Conservation (phyloP, 2,797 vertebrate species). For the Schizothorax lantsangensis region DNA sequence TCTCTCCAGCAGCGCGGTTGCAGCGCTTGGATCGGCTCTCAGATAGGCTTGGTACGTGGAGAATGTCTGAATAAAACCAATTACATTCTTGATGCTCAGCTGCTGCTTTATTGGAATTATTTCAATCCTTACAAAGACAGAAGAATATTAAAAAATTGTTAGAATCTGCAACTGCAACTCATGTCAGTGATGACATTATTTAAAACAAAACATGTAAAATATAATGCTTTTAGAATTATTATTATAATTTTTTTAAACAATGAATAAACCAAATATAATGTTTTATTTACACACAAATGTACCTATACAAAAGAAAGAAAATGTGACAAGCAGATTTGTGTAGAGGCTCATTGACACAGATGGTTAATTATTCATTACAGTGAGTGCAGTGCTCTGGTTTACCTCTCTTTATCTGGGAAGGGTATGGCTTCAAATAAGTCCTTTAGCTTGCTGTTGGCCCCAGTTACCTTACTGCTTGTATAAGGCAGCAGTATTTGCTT, state of each 20-base stretch:
- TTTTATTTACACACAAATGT: not conserved
- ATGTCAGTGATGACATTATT: not conserved
- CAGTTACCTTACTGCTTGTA: constrained; percentile 55
- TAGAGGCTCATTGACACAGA: not conserved
- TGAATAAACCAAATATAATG: not conserved
- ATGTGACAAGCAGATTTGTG: not conserved
- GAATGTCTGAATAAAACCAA: constrained; percentile 71
- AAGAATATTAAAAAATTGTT: not conserved
- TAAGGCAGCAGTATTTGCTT: constrained; percentile 64
- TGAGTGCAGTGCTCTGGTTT: constrained; percentile 15
- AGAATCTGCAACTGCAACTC: not conserved
- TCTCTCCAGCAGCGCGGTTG: constrained; percentile 65
- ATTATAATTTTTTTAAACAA: not conserved
- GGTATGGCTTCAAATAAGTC: constrained; percentile 72
- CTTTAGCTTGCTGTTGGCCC: constrained; percentile 62
- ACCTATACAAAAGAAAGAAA: not conserved
- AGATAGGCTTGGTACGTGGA: constrained; percentile 74
- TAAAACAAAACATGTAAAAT: not conserved
- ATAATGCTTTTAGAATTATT: not conserved
- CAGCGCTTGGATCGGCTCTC: constrained; percentile 63
- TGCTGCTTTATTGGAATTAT: constrained; percentile 51
- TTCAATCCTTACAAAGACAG: constrained; percentile 67
- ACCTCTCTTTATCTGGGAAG: constrained; percentile 78
- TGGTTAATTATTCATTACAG: not conserved
- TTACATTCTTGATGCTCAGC: constrained; percentile 59